phyloP scores from a whole-genome alignment of 1,140 invertebrate species.

The Solenopsis invicta region DNA sequence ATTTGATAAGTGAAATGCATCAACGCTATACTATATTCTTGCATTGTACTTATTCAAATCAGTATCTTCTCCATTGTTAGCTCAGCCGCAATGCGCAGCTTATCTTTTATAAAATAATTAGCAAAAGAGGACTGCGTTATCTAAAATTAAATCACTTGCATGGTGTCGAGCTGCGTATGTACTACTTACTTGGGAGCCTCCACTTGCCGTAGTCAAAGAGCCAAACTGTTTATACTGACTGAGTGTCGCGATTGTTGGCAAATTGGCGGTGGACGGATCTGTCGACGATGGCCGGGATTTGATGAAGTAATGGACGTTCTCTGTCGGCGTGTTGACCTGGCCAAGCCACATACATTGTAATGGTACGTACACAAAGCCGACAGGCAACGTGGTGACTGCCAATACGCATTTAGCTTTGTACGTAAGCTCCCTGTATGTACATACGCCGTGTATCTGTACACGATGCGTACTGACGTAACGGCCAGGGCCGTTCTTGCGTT shows the following conservation, averaged over 20 bases:
- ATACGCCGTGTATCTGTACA: constrained; percentile 23
- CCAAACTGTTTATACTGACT: constrained; percentile 75
- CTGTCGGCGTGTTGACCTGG: constrained; percentile 83
- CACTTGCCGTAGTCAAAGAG: constrained; percentile 70
- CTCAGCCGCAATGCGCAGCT: not conserved
- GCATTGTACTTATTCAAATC: not conserved
- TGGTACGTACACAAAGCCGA: constrained; percentile 71
- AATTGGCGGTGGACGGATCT: constrained; percentile 82
- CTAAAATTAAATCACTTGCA: not conserved
- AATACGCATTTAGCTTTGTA: constrained; percentile 70
- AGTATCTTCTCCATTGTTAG: not conserved
- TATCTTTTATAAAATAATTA: constrained; percentile 15
- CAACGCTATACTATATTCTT: not conserved
- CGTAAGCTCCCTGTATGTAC: constrained; percentile 43
- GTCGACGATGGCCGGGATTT: constrained; percentile 83
- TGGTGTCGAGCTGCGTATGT: not conserved
- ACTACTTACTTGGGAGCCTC: constrained; percentile 36
- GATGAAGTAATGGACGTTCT: constrained; percentile 85
- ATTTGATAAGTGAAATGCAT: not conserved
- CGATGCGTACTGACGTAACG: constrained; percentile 29
- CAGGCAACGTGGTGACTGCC: constrained; percentile 60
- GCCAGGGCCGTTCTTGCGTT: constrained; percentile 19
- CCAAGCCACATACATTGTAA: constrained; percentile 77
- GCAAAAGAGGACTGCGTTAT: not conserved
- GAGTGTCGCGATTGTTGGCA: constrained; percentile 82